Percentiles rank a stretch among this genome's conserved stretches.
These are phyloP conservation scores for Nothobranchius furzeri DNA, from an alignment of 2,113 vertebrate genomes.

Conservation along the genomic window DNA sequence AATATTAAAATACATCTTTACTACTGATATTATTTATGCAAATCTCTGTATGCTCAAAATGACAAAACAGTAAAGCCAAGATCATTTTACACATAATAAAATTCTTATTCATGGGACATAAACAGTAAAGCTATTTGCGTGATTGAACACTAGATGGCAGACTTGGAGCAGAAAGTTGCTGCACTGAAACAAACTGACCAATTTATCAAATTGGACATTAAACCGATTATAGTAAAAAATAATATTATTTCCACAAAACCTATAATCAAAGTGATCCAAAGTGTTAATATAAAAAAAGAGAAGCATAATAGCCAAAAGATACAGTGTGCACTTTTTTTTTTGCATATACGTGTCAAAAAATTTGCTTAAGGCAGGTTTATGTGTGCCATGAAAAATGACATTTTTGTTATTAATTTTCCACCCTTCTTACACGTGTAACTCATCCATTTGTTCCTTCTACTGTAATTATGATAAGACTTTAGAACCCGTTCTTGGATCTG, in stretches of 20 bases:
- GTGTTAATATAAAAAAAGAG: neutral
- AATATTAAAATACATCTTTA: neutral
- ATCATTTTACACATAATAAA: no score
- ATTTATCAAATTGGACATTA: no score
- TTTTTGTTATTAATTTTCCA: neutral
- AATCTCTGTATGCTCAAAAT: neutral
- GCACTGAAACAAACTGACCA: neutral
- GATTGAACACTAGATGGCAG: conserved; percentile 65
- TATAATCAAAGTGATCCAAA: no score
- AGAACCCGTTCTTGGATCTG: conserved; percentile 24
- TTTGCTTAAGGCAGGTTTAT: neutral
- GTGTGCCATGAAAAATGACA: neutral
- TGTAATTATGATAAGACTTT: conserved; percentile 8
- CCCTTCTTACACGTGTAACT: conserved; percentile 7
- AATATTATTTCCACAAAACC: no score
- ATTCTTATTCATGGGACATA: no score
- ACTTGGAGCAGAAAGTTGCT: conserved; percentile 45
- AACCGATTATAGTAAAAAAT: no score
- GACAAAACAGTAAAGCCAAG: neutral
- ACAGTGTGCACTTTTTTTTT: neutral
- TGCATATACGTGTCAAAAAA: neutral
- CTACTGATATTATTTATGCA: neutral
- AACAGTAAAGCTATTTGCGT: neutral
- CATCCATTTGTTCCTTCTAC: conserved; percentile 4
- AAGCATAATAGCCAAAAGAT: neutral